Base-by-base conservation (phyloP, 2,113 vertebrate species). In the Microcebus murinus region DNA sequence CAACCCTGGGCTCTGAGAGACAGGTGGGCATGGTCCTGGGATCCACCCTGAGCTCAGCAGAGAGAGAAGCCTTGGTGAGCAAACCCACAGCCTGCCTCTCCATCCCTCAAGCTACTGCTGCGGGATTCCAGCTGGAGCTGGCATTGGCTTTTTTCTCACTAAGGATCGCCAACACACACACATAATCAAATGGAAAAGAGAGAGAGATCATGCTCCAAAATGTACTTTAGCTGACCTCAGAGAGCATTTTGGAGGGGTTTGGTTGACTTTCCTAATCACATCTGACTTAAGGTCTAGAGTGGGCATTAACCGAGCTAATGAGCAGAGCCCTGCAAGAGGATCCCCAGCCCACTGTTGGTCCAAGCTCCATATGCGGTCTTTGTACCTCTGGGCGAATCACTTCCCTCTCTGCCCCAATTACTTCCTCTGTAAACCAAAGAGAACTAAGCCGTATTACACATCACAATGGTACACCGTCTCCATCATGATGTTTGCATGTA, bases 31-130 rank as follows among this genome's bases (percentile, higher is more conserved):
- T 29, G 23, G 73, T n/a, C 23, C 42, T 20, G 5, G 45, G 21
- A n/a, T 13, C 73, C 7, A 1, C 7, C 42, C 6, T 3, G 8
- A 76, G n/a, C 39, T 94, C 14, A 17, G 15, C 5, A 42, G 8
- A 71, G 23, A 42, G 4, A 48, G 29, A 20, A 59, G 50, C 59
- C 9, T 4, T 1, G 4, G 42, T 50, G 52, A 18, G n/a, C 34
- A 39, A 59, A 14, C 12, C n/a, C 55, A 42, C 3, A 0, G 0
- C 21, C 50, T 1, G 5, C 39, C 18, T 48, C 70, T 20, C 31
- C 1, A 1, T 6, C 29, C 6, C 57, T 87, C 1, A 0, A 9
- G 6, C 4, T 7, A 17, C 4, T 4, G 34, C 31, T 39, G 1
- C 1, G 0, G 42, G 68, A 87, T 67, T 31, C 13, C 52, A 73